Percentiles rank a stretch among this genome's conserved stretches.
Conservation (phyloP, 2,113 vertebrate species). For the Chloropsis cyanopogon region DNA sequence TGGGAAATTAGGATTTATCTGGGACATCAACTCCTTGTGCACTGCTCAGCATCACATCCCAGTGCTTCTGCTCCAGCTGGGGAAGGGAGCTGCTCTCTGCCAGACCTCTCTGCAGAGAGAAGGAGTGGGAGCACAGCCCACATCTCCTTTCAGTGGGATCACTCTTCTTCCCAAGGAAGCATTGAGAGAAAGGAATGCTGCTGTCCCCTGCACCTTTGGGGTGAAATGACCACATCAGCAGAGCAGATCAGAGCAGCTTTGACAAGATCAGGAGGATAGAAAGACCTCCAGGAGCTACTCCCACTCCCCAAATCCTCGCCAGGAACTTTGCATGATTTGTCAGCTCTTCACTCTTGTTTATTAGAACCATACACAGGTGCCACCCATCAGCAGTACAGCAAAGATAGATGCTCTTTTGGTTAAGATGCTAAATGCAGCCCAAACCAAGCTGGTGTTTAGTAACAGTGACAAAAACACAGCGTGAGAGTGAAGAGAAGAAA, state of each 20-base stretch:
- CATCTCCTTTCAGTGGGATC: background rate
- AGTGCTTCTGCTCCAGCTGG: background rate
- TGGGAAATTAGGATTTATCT: background rate
- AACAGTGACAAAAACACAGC: background rate
- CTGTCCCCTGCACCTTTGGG: background rate
- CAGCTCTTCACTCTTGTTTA: background rate
- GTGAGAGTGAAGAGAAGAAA: background rate
- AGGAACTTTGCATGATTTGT: background rate
- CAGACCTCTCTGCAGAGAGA: background rate
- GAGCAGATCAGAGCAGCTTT: background rate
- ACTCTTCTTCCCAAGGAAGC: background rate
- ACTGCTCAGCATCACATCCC: background rate
- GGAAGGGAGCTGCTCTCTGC: background rate
- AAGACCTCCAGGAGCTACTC: background rate
- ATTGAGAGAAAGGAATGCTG: background rate
- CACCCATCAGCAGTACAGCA: background rate
- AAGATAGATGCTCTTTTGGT: background rate
- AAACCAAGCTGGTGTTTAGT: background rate
- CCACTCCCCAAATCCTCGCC: background rate
- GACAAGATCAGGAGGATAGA: background rate
- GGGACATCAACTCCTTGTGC: background rate
- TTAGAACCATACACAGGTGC: background rate
- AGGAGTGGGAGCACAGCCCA: background rate
- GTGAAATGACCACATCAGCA: background rate
- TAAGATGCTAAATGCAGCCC: background rate